phyloP scores from a whole-genome alignment of 2,888 invertebrate species.

The Drosophila mimetica region DNA sequence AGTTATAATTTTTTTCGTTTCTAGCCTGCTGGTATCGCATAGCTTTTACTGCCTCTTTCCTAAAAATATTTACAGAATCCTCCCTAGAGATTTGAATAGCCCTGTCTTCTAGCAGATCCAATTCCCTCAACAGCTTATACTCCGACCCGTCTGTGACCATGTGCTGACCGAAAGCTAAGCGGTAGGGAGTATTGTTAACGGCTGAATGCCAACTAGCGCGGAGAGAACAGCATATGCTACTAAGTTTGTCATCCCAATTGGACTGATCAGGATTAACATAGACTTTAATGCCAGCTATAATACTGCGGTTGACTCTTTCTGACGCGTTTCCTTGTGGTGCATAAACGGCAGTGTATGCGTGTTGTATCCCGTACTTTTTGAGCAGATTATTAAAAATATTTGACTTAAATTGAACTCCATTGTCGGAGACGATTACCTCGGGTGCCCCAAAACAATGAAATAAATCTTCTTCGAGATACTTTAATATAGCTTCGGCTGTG shows the following conservation, averaged over 20 bases:
- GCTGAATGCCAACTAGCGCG: slow-evolving; percentile 13
- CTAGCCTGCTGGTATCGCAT: background rate
- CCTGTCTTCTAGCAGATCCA: slow-evolving; percentile 8
- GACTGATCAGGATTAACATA: slow-evolving; percentile 37
- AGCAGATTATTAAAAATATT: slow-evolving; percentile 1
- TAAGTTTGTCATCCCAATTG: slow-evolving; percentile 30
- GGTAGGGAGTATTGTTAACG: slow-evolving; percentile 21
- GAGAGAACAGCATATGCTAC: slow-evolving; percentile 21
- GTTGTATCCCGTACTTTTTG: background rate
- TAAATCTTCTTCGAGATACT: slow-evolving; percentile 2
- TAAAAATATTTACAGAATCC: slow-evolving; percentile 4
- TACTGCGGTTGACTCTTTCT: slow-evolving; percentile 36
- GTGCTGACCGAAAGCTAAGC: slow-evolving; percentile 34
- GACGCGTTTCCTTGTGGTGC: slow-evolving; percentile 37
- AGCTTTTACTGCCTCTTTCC: background rate
- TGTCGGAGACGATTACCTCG: background rate
- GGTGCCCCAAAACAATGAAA: slow-evolving; percentile 4
- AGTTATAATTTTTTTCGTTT: slow-evolving; percentile 1
- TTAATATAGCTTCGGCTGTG: slow-evolving; percentile 1
- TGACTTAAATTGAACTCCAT: slow-evolving; percentile 2
- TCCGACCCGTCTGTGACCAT: slow-evolving; percentile 16
- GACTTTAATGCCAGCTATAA: slow-evolving; percentile 39
- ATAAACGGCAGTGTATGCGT: slow-evolving; percentile 29
- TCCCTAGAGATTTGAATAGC: background rate
- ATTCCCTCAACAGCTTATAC: slow-evolving; percentile 1